A percentile compares a stretch with the other conserved stretches of the same genome.
Evolutionary conservation across 2,113 vertebrate species (phyloP).

Genomic region (Ellobius talpinus): DNA sequence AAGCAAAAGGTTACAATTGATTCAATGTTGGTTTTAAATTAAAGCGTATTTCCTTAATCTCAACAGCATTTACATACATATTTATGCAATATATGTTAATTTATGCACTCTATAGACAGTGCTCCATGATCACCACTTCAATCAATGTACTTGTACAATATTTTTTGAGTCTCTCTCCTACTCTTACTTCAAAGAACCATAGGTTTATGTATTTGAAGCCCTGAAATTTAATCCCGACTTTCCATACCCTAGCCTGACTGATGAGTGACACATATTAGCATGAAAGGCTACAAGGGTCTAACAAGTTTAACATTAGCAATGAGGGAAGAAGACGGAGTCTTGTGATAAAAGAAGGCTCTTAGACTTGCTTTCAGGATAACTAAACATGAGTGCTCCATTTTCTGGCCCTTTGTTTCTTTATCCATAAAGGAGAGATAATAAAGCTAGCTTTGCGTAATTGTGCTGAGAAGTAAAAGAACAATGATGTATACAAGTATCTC

Average conservation of each 20-base stretch:
- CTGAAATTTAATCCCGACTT: background rate
- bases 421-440: background rate
- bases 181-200: background rate
- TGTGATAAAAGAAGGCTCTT: background rate
- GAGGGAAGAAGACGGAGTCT: background rate
- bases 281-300: background rate
- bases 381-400: background rate
- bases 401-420: background rate
- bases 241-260: background rate
- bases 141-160: background rate
- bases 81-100: background rate
- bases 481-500: background rate
- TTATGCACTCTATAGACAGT: background rate
- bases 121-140: background rate
- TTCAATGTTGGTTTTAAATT: conserved; percentile 11
- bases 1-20: conserved; percentile 25
- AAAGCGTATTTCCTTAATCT: conserved; percentile 32
- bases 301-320: background rate
- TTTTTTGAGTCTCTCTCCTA: background rate
- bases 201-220: background rate
- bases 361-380: background rate
- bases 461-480: background rate
- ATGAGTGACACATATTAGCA: background rate
- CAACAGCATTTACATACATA: background rate
- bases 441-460: background rate